phyloP scores from a whole-genome alignment of 2,888 invertebrate genomes.

The Priocnemis perturbator region DNA sequence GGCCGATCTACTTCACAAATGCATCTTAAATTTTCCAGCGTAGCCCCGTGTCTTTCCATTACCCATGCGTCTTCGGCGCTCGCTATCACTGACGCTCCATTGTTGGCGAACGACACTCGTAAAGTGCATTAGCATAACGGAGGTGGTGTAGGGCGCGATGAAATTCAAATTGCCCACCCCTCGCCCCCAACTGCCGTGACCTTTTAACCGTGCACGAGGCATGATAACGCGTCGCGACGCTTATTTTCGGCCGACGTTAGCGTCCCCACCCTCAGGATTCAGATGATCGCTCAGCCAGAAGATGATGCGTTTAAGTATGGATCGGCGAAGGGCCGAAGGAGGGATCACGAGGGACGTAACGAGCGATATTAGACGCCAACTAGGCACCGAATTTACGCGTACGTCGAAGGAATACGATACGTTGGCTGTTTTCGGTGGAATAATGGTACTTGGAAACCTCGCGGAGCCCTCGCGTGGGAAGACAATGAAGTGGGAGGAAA shows the following conservation, averaged over 20 bases:
- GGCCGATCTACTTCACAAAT: too few relatives aligned
- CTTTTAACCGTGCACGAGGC: conserved; percentile 12
- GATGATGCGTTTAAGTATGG: conserved; percentile 11
- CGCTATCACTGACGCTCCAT: not conserved
- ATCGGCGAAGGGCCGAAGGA: not conserved
- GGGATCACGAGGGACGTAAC: not conserved
- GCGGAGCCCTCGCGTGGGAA: too few relatives aligned
- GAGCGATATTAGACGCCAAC: conserved; percentile 1
- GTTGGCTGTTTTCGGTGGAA: too few relatives aligned
- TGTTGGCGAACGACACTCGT: not conserved
- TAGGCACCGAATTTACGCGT: too few relatives aligned
- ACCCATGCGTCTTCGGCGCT: not conserved
- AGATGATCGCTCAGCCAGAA: conserved; percentile 39
- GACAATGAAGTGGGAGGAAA: too few relatives aligned
- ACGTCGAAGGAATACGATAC: too few relatives aligned
- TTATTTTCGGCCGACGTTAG: conserved; percentile 1
- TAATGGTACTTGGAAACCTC: too few relatives aligned
- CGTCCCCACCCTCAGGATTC: conserved; percentile 8
- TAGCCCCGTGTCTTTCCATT: too few relatives aligned
- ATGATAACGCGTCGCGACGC: conserved; percentile 9
- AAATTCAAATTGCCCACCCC: conserved; percentile 28
- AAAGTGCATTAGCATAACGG: conserved; percentile 43
- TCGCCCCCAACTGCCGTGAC: conserved; percentile 1
- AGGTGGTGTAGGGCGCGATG: conserved; percentile 12
- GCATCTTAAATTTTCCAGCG: too few relatives aligned